Evolutionary conservation across 2,113 vertebrate species (phyloP), one percentile per base, ranked within the genome.

Genomic region (Saimiri boliviensis): DNA sequence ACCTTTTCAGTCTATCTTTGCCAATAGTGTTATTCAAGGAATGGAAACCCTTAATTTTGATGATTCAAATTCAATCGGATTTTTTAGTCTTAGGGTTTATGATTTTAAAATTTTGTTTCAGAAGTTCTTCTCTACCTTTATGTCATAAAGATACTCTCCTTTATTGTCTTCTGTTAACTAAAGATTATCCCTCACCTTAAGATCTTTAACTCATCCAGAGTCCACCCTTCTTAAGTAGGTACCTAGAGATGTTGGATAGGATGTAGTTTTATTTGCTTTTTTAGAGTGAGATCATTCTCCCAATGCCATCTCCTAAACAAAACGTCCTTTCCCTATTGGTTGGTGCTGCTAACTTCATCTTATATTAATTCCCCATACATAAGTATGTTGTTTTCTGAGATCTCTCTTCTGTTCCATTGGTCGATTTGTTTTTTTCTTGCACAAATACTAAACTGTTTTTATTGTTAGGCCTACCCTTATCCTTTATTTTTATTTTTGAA

Each of bases 401-500:
- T 58, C 32, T 91, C 35, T 85, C 11, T 56, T 85, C 77, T 94
- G 20, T 79, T 84, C 70, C 8, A 27, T 52, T 81, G n/a, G 42
- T 91, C 47, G 58, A 27, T 54, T 83, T 35, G 19, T 17, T 40
- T 87, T 87, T 73, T 80, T 40, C 27, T 93, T 81, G n/a, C 25
- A 76, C n/a, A 74, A 84, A 49, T 54, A 58, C 10, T 74, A 74
- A 45, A 37, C 25, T 30, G 0, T 54, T 92, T 86, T 91, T 83
- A 70, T 92, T 73, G 85, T 86, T 79, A 94, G 32, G 32, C 9
- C 37, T 47, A 63, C 35, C 2, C 19, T 4, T 94, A 56, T 42
- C 8, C 17, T 97, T 94, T 10, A 77, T 32, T 96, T 88, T 84
- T 87, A 58, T 87, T 89, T 79, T 49, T 79, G 42, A 96, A 73